A percentile compares a stretch with the other conserved stretches of the same genome.
Conservation (phyloP, 2,113 vertebrate species). For the Salvelinus alpinus region DNA sequence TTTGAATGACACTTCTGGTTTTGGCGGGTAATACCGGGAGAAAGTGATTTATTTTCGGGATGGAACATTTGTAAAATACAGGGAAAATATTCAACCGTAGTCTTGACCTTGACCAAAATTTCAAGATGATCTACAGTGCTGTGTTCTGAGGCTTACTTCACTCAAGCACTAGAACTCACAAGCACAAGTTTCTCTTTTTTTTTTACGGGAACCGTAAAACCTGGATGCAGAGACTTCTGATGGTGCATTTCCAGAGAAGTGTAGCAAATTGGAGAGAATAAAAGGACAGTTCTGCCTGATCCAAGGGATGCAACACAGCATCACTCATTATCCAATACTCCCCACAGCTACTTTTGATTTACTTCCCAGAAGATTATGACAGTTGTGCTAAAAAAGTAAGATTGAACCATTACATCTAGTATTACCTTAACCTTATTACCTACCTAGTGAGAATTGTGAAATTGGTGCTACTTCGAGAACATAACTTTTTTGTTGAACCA, state of each 20-base stretch:
- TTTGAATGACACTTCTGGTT: too few species aligned
- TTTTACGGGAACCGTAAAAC: not conserved
- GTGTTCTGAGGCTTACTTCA: not conserved
- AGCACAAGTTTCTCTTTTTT: not conserved
- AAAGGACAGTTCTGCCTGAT: not conserved
- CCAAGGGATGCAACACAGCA: not conserved
- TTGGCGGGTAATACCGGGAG: too few species aligned
- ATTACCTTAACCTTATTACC: slow-evolving; percentile 39
- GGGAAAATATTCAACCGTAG: too few species aligned
- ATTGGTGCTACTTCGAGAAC: slow-evolving; percentile 18
- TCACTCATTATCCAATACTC: slow-evolving; percentile 16
- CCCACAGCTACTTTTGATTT: slow-evolving; percentile 21
- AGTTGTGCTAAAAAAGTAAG: slow-evolving; percentile 32
- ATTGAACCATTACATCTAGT: slow-evolving; percentile 35
- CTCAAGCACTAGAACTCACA: not conserved
- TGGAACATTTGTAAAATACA: too few species aligned
- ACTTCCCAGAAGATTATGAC: slow-evolving; percentile 28
- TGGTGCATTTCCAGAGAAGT: not conserved
- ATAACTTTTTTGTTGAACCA: slow-evolving; percentile 8
- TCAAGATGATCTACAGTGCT: not conserved
- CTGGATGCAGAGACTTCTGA: not conserved
- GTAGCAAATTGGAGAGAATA: not conserved
- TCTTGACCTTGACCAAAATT: not conserved
- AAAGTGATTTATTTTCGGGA: too few species aligned
- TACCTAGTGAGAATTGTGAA: slow-evolving; percentile 13